Evolutionary conservation across 2,888 invertebrate species (phyloP), one percentile per base, ranked within the genome.

Genomic region (Flexamia atlantica): DNA sequence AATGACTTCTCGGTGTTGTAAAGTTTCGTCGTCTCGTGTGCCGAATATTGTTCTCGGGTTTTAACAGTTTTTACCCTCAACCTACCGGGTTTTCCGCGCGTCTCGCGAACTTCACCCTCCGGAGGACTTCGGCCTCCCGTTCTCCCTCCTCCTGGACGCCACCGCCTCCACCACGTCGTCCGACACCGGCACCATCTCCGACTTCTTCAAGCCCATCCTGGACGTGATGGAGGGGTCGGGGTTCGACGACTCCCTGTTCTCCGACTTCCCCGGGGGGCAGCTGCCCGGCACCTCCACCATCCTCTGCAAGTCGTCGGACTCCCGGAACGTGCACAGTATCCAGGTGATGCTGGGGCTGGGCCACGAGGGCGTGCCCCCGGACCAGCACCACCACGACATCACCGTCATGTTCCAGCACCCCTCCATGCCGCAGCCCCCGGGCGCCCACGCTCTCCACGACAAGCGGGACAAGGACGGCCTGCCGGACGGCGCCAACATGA

Each of bases 171-270:
- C 46, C 30, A 57, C 76, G 83, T 79, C 76, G 50, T 74, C 76
- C 40, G 83, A 74, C 25, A 76, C 40, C 42, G 76, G 83, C 42
- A 83, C 60, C 76, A 64, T 50, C n/a, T 57, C 76, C 32, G 76
- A 72, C 64, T 50, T 83, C 76, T 74, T 76, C 60, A 76, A 81
- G 64, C 72, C 82, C 14, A 79, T 42, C 50, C 72, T 81, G 80
- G 84, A 76, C 30, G 76, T 57, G 83, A 86, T 87, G 87, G 87
- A 87, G 82, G 86, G 86, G 46, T 36, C 53, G 25, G 86, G 85
- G n/a, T 94, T 96, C 90, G 96, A 96, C 89, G 96, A 96, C 89
- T 95, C 95, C 88, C 94, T 95, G 89, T 96, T 96, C 90, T 92
- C 93, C 87, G 96, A 96, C 90, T 96, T 96, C 88, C 83, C 85